These are phyloP conservation scores for Rhamphomyia laevipes DNA, from an alignment of 2,888 invertebrate species.

Conservation along the genomic window DNA sequence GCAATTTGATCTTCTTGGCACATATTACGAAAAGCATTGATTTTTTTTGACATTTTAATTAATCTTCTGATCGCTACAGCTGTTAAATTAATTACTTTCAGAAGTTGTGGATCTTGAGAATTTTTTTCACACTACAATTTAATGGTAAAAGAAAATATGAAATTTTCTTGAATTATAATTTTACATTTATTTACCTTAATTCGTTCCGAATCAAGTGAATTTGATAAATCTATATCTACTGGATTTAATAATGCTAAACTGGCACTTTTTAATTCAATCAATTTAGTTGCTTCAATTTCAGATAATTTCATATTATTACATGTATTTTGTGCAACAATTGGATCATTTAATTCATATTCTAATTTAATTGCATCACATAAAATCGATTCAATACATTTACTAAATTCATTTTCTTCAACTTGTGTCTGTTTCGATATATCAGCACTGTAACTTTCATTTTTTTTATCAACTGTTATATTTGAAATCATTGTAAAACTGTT, in stretches of 20 bases:
- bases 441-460: conserved; percentile 18
- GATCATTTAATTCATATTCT: conserved; percentile 64
- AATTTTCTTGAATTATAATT: neutral
- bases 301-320: conserved; percentile 44
- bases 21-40: conserved; percentile 82
- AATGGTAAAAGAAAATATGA: neutral
- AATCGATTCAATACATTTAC: conserved; percentile 63
- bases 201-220: conserved; percentile 51
- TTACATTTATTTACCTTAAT: conserved; percentile 41
- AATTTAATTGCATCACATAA: conserved; percentile 75
- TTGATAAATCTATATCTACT: conserved; percentile 67
- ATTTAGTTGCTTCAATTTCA: conserved; percentile 68
- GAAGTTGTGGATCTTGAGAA: conserved; percentile 53
- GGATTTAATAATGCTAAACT: conserved; percentile 76
- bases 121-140: conserved; percentile 29
- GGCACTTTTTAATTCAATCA: conserved; percentile 74
- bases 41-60: conserved; percentile 75
- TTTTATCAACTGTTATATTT: conserved; percentile 14
- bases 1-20: conserved; percentile 89
- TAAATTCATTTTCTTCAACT: conserved; percentile 38
- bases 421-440: neutral
- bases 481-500: conserved; percentile 1
- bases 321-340: conserved; percentile 25
- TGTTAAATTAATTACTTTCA: conserved; percentile 80
- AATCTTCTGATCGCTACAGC: conserved; percentile 82